These are phyloP conservation scores for Ptilodon capucinus DNA, from an alignment of 2,888 invertebrate genomes.

Conservation along the genomic window DNA sequence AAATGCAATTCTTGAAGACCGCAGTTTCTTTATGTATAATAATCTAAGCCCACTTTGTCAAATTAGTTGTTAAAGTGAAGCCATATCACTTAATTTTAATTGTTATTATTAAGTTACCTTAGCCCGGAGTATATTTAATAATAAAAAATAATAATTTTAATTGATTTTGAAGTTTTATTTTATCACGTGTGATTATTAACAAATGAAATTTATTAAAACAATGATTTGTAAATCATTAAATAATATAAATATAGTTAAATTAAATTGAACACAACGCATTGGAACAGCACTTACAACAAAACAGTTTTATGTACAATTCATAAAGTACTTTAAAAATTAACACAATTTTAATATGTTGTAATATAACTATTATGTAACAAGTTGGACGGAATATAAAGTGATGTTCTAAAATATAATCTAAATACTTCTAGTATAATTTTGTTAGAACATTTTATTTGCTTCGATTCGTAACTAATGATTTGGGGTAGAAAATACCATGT, in stretches of 20 bases:
- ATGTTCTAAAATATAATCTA: background rate
- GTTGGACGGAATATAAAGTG: background rate
- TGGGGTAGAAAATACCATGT: background rate
- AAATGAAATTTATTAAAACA: conserved; percentile 26
- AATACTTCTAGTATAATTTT: background rate
- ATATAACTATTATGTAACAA: background rate
- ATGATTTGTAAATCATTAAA: conserved; percentile 30
- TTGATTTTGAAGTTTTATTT: conserved; percentile 57
- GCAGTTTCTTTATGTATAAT: conserved; percentile 1
- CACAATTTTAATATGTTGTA: conserved; percentile 1
- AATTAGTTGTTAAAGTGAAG: conserved; percentile 59
- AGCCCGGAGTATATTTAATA: conserved; percentile 40
- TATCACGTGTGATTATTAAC: conserved; percentile 18
- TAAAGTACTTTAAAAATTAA: conserved; percentile 10
- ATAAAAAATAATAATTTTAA: conserved; percentile 43
- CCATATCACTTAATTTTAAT: conserved; percentile 73
- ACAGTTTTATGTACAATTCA: conserved; percentile 28
- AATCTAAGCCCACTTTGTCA: conserved; percentile 26
- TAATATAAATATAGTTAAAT: conserved; percentile 30
- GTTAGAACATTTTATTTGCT: no score
- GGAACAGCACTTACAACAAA: conserved; percentile 20
- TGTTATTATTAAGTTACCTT: conserved; percentile 72
- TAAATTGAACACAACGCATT: conserved; percentile 30
- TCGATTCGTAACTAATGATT: background rate
- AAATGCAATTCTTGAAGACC: background rate